Conservation (phyloP, 2,888 invertebrate species). For the Nomada ferruginata region DNA sequence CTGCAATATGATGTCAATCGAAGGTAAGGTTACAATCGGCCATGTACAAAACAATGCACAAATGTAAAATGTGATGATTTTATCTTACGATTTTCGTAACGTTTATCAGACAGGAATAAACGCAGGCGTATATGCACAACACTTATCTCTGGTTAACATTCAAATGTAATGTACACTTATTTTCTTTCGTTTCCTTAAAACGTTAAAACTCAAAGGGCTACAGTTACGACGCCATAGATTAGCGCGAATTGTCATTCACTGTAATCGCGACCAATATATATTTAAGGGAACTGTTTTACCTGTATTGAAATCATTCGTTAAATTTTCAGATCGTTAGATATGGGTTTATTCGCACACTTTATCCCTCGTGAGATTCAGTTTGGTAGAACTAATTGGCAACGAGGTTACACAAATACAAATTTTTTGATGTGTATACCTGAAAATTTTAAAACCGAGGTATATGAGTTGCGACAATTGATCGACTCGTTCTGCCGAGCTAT, state of each 20-base stretch:
- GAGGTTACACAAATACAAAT: constrained; percentile 17
- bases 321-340: neutral
- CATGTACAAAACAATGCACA: neutral
- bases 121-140: neutral
- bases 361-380: neutral
- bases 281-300: neutral
- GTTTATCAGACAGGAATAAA: neutral
- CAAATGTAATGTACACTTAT: too few species aligned
- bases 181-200: neutral
- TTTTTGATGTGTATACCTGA: neutral
- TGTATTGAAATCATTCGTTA: constrained; percentile 6
- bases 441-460: constrained; percentile 9
- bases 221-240: constrained; percentile 7
- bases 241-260: constrained; percentile 13
- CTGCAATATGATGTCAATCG: constrained; percentile 7
- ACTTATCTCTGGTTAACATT: neutral
- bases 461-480: neutral
- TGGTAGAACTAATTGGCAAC: neutral
- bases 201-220: constrained; percentile 1
- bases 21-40: neutral
- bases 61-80: neutral
- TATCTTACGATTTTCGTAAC: neutral
- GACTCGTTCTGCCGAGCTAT: neutral
- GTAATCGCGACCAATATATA: neutral
- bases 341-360: neutral